Evolutionary conservation across 2,797 vertebrate genomes (phyloP), one percentile per base, ranked within the genome.

Genomic region (Danio jaintianensis): DNA sequence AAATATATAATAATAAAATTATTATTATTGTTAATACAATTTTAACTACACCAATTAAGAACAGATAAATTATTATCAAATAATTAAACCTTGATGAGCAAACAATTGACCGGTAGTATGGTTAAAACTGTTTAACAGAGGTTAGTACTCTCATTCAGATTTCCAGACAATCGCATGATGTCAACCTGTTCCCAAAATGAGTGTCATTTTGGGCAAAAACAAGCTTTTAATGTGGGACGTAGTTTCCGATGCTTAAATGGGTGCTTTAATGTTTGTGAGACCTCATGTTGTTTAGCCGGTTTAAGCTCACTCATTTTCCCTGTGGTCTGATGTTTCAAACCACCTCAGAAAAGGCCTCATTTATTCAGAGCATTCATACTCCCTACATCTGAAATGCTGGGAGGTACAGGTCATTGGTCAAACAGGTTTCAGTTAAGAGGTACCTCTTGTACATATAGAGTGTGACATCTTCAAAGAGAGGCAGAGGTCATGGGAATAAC

Each of bases 401-500:
- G 72, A 71, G 70, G 78, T 64, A 67, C n/a, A 20, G 82, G 87
- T 90, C 90, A 89, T 85, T 80, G 84, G 83, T 87, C 80, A 88
- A 87, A 90, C 89, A 88, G 86, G 82, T 81, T 89, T 85, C 76
- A 58, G 89, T 89, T 87, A 91, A 87, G 58, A 47, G 84, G 91
- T 89, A 87, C 90, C 86, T 87, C 85, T 88, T 89, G 91, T 93
- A 93, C 90, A 91, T 78, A 70, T 67, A 55, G 16, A 58, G 68
- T 66, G 42, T 20, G 58, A 47, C 81, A 79, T 90, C 85, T 72
- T 85, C 86, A 20, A 42, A 81, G 59, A 75, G 50, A 69, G 82
- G 86, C 84, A 89, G 90, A 91, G 92, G 89, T 91, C 89, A 92
- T 92, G 91, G 91, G 90, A 92, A 89, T 85, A 90, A 82, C 48